Conservation (phyloP, 2,113 vertebrate genomes). For the Eleginops maclovinus region DNA sequence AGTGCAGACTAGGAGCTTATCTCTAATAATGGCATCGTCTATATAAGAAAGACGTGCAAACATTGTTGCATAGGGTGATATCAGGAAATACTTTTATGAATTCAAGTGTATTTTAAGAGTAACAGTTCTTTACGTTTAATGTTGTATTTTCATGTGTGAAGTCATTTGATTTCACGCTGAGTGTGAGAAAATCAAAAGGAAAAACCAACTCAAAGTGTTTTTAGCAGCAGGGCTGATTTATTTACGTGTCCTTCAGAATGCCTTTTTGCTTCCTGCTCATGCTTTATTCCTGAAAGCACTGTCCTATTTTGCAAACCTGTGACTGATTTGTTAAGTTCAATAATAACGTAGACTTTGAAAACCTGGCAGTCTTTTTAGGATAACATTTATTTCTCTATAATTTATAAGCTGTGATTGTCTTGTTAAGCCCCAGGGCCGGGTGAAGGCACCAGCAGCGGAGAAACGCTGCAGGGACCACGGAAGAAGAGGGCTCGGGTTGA, state of each 20-base stretch:
- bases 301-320: background rate
- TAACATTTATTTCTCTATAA: background rate
- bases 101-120: background rate
- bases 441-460: slow-evolving; percentile 94
- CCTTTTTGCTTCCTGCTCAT: slow-evolving; percentile 10
- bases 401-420: slow-evolving; percentile 7
- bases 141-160: background rate
- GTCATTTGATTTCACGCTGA: background rate
- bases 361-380: background rate
- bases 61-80: background rate
- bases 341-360: background rate
- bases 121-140: background rate
- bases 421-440: slow-evolving; percentile 90
- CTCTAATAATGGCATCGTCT: background rate
- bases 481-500: slow-evolving; percentile 98
- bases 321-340: background rate
- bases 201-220: background rate
- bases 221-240: background rate
- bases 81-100: background rate
- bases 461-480: slow-evolving; percentile 93
- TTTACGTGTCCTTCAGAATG: background rate
- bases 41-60: background rate
- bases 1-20: background rate
- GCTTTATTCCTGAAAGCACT: background rate
- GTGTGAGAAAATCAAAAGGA: background rate